Conservation (phyloP, 2,888 invertebrate species). For the Tenthredo distinguenda region DNA sequence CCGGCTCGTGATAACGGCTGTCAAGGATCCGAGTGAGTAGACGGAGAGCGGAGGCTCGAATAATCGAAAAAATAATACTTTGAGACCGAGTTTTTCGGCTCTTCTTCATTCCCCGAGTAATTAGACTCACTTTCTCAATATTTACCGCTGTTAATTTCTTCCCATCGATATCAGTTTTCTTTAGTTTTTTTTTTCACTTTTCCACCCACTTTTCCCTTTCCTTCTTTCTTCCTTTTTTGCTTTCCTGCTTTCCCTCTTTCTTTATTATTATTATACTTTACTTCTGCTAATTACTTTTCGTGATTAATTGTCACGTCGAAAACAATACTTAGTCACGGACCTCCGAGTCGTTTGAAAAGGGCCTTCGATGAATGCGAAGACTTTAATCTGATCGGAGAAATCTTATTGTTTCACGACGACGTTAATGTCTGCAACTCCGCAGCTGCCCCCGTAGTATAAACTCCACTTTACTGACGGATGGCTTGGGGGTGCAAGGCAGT, state of each 20-base stretch:
- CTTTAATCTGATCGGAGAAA: constrained; percentile 6
- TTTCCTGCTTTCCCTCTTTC: neutral
- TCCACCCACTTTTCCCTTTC: neutral
- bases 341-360: neutral
- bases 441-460: neutral
- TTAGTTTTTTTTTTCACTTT: neutral
- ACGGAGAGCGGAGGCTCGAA: neutral
- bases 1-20: constrained; percentile 95
- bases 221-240: constrained; percentile 39
- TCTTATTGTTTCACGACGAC: neutral
- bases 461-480: neutral
- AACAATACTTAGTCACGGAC: constrained; percentile 16
- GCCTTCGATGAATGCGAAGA: neutral
- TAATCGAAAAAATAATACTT: neutral
- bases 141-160: neutral
- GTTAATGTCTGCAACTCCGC: neutral
- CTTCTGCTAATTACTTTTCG: constrained; percentile 54
- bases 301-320: constrained; percentile 55
- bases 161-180: neutral
- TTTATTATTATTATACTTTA: constrained; percentile 46
- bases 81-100: neutral
- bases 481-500: neutral
- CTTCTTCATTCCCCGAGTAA: neutral
- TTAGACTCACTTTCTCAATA: neutral
- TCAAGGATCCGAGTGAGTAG: constrained; percentile 95